A percentile compares a stretch with the other conserved stretches of the same genome.
phyloP scores from a whole-genome alignment of 1,140 invertebrate species.

The Arctopsyche grandis region DNA sequence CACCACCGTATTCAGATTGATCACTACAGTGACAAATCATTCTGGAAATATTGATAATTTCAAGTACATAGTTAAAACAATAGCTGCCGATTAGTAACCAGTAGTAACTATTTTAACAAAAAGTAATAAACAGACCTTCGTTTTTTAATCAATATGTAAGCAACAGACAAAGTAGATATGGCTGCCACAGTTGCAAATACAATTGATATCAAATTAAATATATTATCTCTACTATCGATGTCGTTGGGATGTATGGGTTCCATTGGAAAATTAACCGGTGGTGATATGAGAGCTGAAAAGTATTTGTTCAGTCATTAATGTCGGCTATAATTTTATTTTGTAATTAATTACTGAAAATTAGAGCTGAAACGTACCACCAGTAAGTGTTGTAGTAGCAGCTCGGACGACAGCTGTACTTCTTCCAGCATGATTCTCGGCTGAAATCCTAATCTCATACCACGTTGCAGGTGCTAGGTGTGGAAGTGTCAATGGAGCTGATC shows the following conservation, averaged over 20 bases:
- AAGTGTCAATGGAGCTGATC: conserved; percentile 61
- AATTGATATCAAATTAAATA: conserved; percentile 51
- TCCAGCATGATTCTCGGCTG: conserved; percentile 81
- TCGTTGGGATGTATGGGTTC: conserved; percentile 48
- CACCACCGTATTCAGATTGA: conserved; percentile 58
- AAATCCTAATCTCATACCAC: conserved; percentile 77
- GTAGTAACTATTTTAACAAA: background rate
- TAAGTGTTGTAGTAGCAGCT: conserved; percentile 79
- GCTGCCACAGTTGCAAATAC: conserved; percentile 50
- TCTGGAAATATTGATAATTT: conserved; percentile 48
- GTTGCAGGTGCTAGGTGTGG: conserved; percentile 75
- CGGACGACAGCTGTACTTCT: conserved; percentile 72
- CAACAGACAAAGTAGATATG: conserved; percentile 49
- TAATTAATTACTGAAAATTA: background rate
- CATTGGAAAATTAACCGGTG: conserved; percentile 50
- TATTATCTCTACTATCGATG: conserved; percentile 48
- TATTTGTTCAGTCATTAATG: too few relatives aligned
- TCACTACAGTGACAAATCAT: conserved; percentile 59
- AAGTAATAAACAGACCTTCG: conserved; percentile 38
- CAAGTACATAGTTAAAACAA: conserved; percentile 15
- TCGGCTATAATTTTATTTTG: too few relatives aligned
- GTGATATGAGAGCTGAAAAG: conserved; percentile 50
- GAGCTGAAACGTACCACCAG: conserved; percentile 68
- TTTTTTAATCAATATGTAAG: conserved; percentile 51
- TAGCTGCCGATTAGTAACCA: too few relatives aligned